Evolutionary conservation across 1,140 invertebrate genomes (phyloP).

Genomic region (Daktulosphaira vitifoliae): DNA sequence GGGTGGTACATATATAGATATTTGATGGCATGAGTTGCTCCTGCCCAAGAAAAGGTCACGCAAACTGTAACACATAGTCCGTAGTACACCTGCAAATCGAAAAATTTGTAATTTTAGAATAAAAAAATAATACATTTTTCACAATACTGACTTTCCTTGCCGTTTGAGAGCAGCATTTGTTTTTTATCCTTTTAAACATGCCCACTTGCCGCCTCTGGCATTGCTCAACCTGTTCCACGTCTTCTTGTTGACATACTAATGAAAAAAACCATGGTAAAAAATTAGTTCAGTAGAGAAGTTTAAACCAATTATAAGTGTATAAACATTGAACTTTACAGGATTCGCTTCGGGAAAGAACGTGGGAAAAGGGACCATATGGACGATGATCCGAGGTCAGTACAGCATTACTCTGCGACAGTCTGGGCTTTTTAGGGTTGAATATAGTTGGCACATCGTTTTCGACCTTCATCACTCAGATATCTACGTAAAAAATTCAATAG

Average conservation of each 20-base stretch:
- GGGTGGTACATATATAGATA: conserved; percentile 57
- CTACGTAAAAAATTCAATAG: too few relatives aligned
- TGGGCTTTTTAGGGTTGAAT: conserved; percentile 30
- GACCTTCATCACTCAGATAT: conserved; percentile 18
- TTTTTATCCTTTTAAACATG: conserved; percentile 18
- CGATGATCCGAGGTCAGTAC: conserved; percentile 22
- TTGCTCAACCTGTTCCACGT: conserved; percentile 21
- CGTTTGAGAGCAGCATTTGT: conserved; percentile 29
- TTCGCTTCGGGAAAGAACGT: conserved; percentile 16
- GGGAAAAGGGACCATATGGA: conserved; percentile 15
- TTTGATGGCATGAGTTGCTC: conserved; percentile 78
- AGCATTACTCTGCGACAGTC: conserved; percentile 20
- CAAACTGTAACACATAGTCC: conserved; percentile 75
- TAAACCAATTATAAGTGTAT: neutral
- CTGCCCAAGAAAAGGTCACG: conserved; percentile 80
- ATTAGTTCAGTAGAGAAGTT: neutral
- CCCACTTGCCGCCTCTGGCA: conserved; percentile 19
- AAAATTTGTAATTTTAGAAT: too few relatives aligned
- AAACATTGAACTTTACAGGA: neutral
- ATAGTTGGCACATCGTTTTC: conserved; percentile 34
- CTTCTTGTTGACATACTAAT: conserved; percentile 19
- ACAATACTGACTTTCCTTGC: conserved; percentile 24
- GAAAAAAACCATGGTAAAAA: neutral
- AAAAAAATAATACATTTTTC: too few relatives aligned
- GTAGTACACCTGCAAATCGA: conserved; percentile 61